Base-by-base conservation (phyloP, 2,888 invertebrate species). In the Brenthis ino region DNA sequence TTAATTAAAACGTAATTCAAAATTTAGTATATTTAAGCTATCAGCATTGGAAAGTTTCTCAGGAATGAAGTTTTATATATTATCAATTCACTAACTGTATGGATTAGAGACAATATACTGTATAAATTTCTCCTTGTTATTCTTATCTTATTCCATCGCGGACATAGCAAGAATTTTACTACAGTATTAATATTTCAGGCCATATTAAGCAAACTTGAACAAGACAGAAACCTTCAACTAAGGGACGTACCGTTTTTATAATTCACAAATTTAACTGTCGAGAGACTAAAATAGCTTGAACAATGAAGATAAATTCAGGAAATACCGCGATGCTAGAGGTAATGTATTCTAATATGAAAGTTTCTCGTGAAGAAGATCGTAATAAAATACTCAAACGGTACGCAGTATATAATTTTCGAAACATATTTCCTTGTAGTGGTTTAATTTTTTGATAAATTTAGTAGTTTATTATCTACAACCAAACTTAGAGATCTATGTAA, bases 251-350 rank as follows among this genome's bases (percentile, higher is more conserved):
- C 70, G 70, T 68, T 65, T 72, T 72, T 71, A 69, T 69, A 68
- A 71, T 72, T 72, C 68, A 72, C 64, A 68, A 72, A 72, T 70
- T 72, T 68, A 67, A 71, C 70, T 64, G 57, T 61, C 71, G 57
- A 64, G 68, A 70, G 68, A 70, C 60, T 71, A 50, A 58, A 71
- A 68, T 64, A 51, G 66, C 50, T 72, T 61, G 60, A 64, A 66
- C 72, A 71, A 67, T 67, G 71, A 71, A 72, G 71, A 72, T 71
- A 71, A 71, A 71, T 70, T 71, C 58, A 37, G 60, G 60, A 68
- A 71, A 64, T 50, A 64, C 71, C 66, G 55, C 50, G 48, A 54
- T 58, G 68, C 65, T 60, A 37, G 54, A 57, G 53, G 43, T 68
- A 66, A 70, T 70, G 48, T 64, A 70, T 66, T 68, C 66, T 53